A percentile compares a stretch with the other conserved stretches of the same genome.
phyloP scores from a whole-genome alignment of 2,113 vertebrate species.

The Brevimyrus niger region DNA sequence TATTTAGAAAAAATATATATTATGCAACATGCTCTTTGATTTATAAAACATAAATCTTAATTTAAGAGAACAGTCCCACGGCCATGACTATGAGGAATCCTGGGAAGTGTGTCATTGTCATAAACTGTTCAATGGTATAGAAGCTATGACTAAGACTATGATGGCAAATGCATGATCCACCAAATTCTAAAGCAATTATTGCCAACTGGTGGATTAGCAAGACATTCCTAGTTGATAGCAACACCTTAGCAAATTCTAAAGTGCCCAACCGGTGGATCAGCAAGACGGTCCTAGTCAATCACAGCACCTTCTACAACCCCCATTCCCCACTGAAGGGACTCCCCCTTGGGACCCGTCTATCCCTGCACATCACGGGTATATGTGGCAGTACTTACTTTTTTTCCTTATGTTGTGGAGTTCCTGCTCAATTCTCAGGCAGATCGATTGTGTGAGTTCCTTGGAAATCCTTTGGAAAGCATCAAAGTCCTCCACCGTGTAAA shows the following conservation, averaged over 20 bases:
- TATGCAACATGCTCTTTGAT: background rate
- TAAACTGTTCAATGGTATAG: background rate
- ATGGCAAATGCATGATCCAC: background rate
- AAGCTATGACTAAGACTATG: background rate
- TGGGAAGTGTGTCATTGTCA: background rate
- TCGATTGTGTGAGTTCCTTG: slow-evolving; percentile 88
- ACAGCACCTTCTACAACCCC: background rate
- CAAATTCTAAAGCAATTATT: background rate
- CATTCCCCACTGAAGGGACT: background rate
- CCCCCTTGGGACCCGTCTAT: background rate
- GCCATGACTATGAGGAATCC: background rate
- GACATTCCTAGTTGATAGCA: background rate
- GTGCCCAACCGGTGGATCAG: background rate
- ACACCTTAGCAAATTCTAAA: background rate
- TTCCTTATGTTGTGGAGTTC: slow-evolving; percentile 76
- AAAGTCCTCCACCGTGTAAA: slow-evolving; percentile 96
- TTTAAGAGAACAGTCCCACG: background rate
- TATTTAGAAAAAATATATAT: background rate
- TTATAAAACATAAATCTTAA: background rate
- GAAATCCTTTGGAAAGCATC: slow-evolving; percentile 96
- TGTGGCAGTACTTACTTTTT: slow-evolving; percentile 68
- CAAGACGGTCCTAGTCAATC: background rate
- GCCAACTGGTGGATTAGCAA: background rate
- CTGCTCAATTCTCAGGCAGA: slow-evolving; percentile 91
- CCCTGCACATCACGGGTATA: background rate